A percentile compares a stretch with the other conserved stretches of the same genome.
phyloP scores from a whole-genome alignment of 2,888 invertebrate species.

The Drosophila barbarae region DNA sequence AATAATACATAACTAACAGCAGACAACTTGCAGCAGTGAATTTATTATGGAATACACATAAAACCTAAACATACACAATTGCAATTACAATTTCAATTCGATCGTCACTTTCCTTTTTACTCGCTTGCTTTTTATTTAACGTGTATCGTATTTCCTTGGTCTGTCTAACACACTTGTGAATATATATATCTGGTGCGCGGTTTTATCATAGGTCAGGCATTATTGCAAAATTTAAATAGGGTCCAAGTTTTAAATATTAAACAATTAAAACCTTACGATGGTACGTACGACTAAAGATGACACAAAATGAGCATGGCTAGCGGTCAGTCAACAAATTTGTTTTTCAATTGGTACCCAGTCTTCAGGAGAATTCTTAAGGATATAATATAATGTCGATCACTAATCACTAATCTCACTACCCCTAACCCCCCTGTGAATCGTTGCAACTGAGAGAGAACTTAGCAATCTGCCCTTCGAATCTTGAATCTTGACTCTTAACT shows the following conservation, averaged over 20 bases:
- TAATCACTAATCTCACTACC: constrained; percentile 15
- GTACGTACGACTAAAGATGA: constrained; percentile 37
- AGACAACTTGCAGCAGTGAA: constrained; percentile 68
- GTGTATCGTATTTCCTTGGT: constrained; percentile 53
- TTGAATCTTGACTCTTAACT: constrained; percentile 34
- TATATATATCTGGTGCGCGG: constrained; percentile 48
- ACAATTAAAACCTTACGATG: constrained; percentile 43
- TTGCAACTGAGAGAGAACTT: constrained; percentile 25
- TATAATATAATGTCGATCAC: constrained; percentile 25
- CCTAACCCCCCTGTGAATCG: constrained; percentile 9
- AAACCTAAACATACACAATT: constrained; percentile 5
- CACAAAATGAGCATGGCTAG: constrained; percentile 6
- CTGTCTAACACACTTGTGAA: constrained; percentile 39
- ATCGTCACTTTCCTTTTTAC: constrained; percentile 25
- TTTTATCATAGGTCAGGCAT: constrained; percentile 49
- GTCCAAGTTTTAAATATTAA: constrained; percentile 74
- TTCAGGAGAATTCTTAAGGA: constrained; percentile 23
- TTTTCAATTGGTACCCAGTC: constrained; percentile 59
- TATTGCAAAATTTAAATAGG: constrained; percentile 74
- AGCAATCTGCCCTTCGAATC: constrained; percentile 43
- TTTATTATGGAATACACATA: constrained; percentile 46
- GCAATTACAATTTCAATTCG: constrained; percentile 39
- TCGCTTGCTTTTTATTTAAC: constrained; percentile 30
- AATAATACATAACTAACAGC: constrained; percentile 50
- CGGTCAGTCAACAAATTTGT: constrained; percentile 46